Conservation (phyloP, 2,113 vertebrate genomes). For the Antidorcas marsupialis region DNA sequence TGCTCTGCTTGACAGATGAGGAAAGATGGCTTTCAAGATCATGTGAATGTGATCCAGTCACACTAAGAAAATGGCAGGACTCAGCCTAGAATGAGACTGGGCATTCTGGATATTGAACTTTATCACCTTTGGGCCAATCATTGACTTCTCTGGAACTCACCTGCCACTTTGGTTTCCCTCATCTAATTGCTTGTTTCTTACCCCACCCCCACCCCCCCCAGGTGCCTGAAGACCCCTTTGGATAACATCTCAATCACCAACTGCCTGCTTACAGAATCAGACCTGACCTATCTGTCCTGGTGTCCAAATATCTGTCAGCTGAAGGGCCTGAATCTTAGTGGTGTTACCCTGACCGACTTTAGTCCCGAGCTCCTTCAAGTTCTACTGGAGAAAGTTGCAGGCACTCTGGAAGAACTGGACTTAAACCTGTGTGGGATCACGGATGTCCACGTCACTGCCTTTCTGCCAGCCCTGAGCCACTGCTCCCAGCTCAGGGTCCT, state of each 20-base stretch:
- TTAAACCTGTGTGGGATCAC: not conserved
- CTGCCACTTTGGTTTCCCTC: rapidly evolving
- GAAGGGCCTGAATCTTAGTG: not conserved
- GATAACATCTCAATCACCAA: not conserved
- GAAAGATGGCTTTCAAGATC: not conserved
- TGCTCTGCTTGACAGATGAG: not conserved
- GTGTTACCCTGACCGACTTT: rapidly evolving
- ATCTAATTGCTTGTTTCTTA: not conserved
- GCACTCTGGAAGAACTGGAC: not conserved
- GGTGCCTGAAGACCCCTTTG: not conserved
- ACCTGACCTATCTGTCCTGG: not conserved
- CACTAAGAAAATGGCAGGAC: not conserved
- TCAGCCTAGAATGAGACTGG: not conserved
- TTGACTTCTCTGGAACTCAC: not conserved
- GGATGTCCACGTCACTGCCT: not conserved
- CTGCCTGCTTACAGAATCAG: not conserved
- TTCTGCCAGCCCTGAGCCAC: not conserved
- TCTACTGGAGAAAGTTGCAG: not conserved
- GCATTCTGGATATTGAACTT: not conserved
- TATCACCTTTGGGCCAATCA: not conserved
- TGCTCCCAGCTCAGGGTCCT: not conserved
- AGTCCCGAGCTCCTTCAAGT: not conserved
- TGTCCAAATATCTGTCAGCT: not conserved
- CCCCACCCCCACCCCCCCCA: not conserved
- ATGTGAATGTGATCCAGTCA: not conserved